These are phyloP conservation scores for Brenthis daphne DNA, from an alignment of 2,888 invertebrate species.

Conservation along the genomic window DNA sequence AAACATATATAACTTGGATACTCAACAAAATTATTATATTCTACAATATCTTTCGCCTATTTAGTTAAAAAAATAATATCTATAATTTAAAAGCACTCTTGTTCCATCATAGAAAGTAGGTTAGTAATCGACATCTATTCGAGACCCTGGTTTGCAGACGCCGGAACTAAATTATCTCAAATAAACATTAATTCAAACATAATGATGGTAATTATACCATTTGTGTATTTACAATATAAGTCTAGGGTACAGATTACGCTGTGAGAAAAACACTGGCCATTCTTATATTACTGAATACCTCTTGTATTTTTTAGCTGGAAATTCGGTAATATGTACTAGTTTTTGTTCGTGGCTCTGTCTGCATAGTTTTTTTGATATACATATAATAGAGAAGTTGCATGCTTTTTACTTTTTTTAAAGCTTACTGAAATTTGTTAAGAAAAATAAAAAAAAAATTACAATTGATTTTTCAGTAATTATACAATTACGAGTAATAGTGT, in stretches of 20 bases:
- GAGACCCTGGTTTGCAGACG: slow-evolving; percentile 27
- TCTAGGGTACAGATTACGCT: slow-evolving; percentile 1
- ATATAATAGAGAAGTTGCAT: too few relatives aligned
- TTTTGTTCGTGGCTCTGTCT: too few relatives aligned
- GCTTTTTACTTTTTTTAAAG: too few relatives aligned
- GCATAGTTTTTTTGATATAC: too few relatives aligned
- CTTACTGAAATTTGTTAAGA: too few relatives aligned
- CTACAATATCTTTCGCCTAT: background rate
- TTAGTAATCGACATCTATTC: slow-evolving; percentile 28
- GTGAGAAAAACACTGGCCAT: slow-evolving; percentile 1
- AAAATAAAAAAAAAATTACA: too few relatives aligned
- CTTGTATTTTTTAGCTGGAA: background rate
- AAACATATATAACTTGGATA: too few relatives aligned
- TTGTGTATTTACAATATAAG: background rate
- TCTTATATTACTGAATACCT: background rate
- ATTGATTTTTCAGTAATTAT: too few relatives aligned
- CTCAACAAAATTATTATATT: too few relatives aligned
- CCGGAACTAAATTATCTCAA: slow-evolving; percentile 28
- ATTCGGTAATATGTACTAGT: background rate
- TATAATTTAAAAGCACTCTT: background rate
- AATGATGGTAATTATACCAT: slow-evolving; percentile 15
- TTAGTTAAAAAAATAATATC: background rate
- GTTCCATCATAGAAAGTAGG: slow-evolving; percentile 33
- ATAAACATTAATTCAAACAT: slow-evolving; percentile 11
- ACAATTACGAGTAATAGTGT: too few relatives aligned